Base-by-base conservation (phyloP, 1,140 invertebrate species). In the Drosophila dunni region DNA sequence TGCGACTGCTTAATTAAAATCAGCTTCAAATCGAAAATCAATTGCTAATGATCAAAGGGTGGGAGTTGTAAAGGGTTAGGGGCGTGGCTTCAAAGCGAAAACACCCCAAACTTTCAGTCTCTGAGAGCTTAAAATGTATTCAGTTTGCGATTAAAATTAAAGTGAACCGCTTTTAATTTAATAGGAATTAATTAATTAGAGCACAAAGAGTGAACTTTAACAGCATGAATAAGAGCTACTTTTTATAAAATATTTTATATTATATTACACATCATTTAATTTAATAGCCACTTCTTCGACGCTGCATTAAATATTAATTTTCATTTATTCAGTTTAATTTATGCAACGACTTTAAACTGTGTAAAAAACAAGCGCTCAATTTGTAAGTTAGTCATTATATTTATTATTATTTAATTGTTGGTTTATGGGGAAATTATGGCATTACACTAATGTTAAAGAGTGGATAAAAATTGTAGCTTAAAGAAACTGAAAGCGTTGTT, bases 1-100 rank as follows among this genome's bases (percentile, higher is more conserved):
- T 78, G 78, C 65, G 69, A 81, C 70, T 81, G 75, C 73, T 85
- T 85, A 82, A 85, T 85, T 85, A 86, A 85, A 86, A 82, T 82
- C 51, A 77, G 69, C 73, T 76, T 51, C 75, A 86, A 71, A 54
- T 72, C 48, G 70, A 81, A 67, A 29, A 60, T 68, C 56, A 73
- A 68, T 68, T 53, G 48, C 20, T 33, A 45, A 65, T 57, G 20
- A 11, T 33, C 44, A 13, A 10, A 38, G 29, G 40, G 57, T n/a
- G 40, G 38, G 17, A 24, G 48, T 34, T 17, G 13, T 44, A 20
- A 24, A 61, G 40, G 29, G n/a, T 34, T 46, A 17, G 17, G 17
- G 24, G n/a, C 10, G 11, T n/a, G 24, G 24, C 24, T 29, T 29
- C 38, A 63, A 46, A 15, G 50, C 33, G n/a, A 45, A 45, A 34